Evolutionary conservation across 1,140 invertebrate species (phyloP).

Genomic region (Vollenhovia emeryi): DNA sequence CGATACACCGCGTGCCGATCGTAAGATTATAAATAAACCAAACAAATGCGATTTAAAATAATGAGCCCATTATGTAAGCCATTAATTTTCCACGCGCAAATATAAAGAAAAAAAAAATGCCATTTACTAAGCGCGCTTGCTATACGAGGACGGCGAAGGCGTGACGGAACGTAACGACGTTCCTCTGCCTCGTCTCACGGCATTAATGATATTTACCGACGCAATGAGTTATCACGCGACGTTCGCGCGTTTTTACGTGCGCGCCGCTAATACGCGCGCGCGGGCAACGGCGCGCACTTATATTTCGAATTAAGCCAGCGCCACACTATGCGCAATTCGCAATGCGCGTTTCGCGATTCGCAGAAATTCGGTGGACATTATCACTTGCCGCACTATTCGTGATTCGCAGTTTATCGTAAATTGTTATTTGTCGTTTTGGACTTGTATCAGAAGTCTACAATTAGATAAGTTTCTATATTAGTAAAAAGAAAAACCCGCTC

Average conservation of each 20-base stretch:
- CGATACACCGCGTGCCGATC: not conserved
- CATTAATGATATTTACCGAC: slow-evolving; percentile 1
- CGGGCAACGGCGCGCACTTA: not conserved
- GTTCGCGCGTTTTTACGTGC: not conserved
- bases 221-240: not conserved
- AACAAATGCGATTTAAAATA: slow-evolving; percentile 21
- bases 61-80: slow-evolving; percentile 31
- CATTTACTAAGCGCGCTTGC: not conserved
- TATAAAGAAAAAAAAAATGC: too few relatives aligned
- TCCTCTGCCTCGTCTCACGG: not conserved
- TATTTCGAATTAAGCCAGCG: not conserved
- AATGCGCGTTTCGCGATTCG: too few relatives aligned
- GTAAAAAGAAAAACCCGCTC: too few relatives aligned
- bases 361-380: too few relatives aligned
- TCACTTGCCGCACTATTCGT: too few relatives aligned
- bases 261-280: not conserved
- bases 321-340: too few relatives aligned
- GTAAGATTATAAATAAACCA: slow-evolving; percentile 11
- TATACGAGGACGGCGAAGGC: not conserved
- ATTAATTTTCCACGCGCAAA: slow-evolving; percentile 11
- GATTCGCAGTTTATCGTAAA: too few relatives aligned
- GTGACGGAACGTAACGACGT: slow-evolving; percentile 28
- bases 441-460: too few relatives aligned
- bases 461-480: too few relatives aligned
- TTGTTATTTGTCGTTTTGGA: too few relatives aligned